Evolutionary conservation across 2,888 invertebrate genomes (phyloP), one percentile per base, ranked within the genome.

Genomic region (Halictus ligatus): DNA sequence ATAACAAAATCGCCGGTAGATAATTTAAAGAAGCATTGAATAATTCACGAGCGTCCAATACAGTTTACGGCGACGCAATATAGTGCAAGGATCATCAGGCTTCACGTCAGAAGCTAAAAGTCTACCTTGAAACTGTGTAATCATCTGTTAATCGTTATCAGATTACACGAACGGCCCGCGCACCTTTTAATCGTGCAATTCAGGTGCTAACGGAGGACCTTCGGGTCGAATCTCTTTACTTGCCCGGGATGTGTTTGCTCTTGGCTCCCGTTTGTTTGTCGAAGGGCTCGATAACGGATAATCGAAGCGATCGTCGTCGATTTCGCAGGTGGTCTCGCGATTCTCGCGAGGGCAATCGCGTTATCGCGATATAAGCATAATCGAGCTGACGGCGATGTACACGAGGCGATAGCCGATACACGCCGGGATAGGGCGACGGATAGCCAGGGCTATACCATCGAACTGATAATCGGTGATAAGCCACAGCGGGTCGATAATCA

Each of bases 391-490:
- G 80, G 43, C 64, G 81, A 67, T 58, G 85, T 85, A 77, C 76
- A 76, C 84, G 83, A 58, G 54, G 72, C 77, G 75, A 83, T 82
- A 78, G 75, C 48, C 79, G 76, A 73, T 76, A 60, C 60, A 84
- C 75, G 64, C 8, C 5, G 40, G 40, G 82, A 73, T 50, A 48
- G 73, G 67, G 35, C 74, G 25, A 84, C 64, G 84, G 84, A 84
- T 84, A 79, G 50, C 75, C 75, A 72, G n/a, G 60, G 83, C 75
- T 88, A 74, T 85, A 82, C 54, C 54, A 71, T 69, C 77, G 71
- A 77, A 84, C 84, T 85, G 90, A 90, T 90, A 90, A 88, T 85
- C 84, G 67, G 35, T 81, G 90, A 90, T 90, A 90, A 88, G 89
- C 86, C 72, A 77, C 64, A 69, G 25, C 78, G 72, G 89, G 81